Evolutionary conservation across 2,888 invertebrate genomes (phyloP).

Genomic region (Maniola hyperantus): DNA sequence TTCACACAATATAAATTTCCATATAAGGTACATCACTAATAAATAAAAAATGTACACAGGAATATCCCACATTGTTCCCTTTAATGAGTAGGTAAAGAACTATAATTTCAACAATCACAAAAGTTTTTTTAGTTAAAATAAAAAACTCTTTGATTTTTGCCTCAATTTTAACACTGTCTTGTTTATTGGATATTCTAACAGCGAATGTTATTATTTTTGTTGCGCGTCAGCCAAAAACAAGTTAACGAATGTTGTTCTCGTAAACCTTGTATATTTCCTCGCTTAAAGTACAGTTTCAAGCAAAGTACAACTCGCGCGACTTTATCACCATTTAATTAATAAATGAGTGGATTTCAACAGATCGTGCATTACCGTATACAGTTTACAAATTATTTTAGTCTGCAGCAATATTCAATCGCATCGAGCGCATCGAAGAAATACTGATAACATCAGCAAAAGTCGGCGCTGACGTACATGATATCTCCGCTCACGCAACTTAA

Average conservation of each 20-base stretch:
- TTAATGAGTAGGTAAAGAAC: background rate
- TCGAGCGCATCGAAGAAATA: no score
- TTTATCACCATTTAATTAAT: no score
- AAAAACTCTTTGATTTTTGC: background rate
- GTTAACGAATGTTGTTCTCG: background rate
- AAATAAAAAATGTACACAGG: background rate
- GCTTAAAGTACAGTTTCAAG: no score
- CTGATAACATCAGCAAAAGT: no score
- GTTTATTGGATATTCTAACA: background rate
- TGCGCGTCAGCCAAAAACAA: background rate
- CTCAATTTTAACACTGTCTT: background rate
- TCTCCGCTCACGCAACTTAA: no score
- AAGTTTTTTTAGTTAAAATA: background rate
- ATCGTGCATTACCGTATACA: no score
- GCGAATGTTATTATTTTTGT: background rate
- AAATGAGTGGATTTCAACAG: no score
- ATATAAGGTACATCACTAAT: slow-evolving; percentile 66
- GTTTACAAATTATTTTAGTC: no score
- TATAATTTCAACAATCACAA: background rate
- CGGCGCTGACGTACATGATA: no score
- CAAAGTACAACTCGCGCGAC: no score
- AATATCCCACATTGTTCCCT: background rate
- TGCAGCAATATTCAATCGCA: no score
- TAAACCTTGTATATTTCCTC: background rate
- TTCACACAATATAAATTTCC: slow-evolving; percentile 70